phyloP scores from a whole-genome alignment of 2,797 vertebrate species.

The Rhinella marina region DNA sequence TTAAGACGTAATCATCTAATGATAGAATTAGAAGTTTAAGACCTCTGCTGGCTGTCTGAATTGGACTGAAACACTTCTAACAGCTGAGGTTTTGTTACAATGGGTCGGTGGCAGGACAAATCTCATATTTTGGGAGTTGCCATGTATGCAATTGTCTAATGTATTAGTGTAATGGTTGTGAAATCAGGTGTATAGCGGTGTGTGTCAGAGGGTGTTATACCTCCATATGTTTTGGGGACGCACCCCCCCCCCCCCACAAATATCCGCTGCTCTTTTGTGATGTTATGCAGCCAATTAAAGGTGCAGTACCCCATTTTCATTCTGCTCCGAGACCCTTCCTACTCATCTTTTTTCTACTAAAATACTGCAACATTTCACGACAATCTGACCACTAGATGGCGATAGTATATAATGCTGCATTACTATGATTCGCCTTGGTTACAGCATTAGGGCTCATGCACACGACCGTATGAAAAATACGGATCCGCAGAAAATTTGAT shows the following conservation, averaged over 20 bases:
- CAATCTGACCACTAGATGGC: constrained; percentile 10
- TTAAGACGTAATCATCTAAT: too few relatives aligned
- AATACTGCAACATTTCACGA: not conserved
- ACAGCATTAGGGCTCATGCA: too few relatives aligned
- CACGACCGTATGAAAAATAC: too few relatives aligned
- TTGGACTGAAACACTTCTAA: not conserved
- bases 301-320: not conserved
- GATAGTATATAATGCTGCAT: not conserved
- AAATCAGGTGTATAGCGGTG: too few relatives aligned
- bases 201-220: not conserved
- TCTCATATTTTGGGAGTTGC: not conserved
- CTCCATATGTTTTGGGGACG: not conserved
- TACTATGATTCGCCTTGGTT: not conserved
- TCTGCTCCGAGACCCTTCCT: not conserved
- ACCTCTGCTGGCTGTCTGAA: not conserved
- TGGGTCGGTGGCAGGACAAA: not conserved
- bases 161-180: not conserved
- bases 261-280: not conserved
- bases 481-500: too few relatives aligned
- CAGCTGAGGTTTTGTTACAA: not conserved
- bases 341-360: not conserved
- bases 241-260: not conserved
- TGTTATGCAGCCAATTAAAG: not conserved
- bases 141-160: not conserved
- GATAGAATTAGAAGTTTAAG: too few relatives aligned